Evolutionary conservation across 2,797 vertebrate genomes (phyloP).

Genomic region (Buphagus erythrorhynchus): DNA sequence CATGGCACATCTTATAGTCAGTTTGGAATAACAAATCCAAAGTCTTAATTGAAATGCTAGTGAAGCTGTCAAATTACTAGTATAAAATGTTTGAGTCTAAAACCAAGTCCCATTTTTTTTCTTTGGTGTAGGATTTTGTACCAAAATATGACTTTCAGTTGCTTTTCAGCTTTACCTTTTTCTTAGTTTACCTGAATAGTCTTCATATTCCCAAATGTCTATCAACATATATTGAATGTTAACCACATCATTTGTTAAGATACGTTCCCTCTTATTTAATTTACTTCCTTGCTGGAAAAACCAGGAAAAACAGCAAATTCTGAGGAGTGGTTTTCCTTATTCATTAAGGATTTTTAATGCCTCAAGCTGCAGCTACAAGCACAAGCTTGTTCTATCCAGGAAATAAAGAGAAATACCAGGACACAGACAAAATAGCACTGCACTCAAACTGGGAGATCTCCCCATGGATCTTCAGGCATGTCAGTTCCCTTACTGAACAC

Average conservation of each 20-base stretch:
- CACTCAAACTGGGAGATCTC: background rate
- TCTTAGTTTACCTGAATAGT: background rate
- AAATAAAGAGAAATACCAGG: background rate
- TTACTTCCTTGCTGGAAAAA: background rate
- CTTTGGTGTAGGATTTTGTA: background rate
- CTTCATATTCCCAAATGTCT: background rate
- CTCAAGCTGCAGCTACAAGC: background rate
- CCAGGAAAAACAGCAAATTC: background rate
- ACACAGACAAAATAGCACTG: background rate
- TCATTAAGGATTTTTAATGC: background rate
- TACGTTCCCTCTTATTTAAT: background rate
- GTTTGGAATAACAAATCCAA: background rate
- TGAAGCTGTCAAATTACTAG: background rate
- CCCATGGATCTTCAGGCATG: background rate
- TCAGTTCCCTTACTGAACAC: background rate
- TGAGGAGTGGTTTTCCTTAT: background rate
- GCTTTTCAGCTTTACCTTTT: background rate
- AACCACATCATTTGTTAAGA: background rate
- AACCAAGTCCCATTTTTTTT: background rate
- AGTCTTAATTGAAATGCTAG: background rate
- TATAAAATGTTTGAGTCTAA: background rate
- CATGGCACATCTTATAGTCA: fast-evolving
- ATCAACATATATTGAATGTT: fast-evolving
- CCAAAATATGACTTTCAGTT: background rate
- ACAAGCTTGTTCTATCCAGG: background rate